Evolutionary conservation across 2,888 invertebrate genomes (phyloP), one percentile per base, ranked within the genome.

Genomic region (Tholera decimalis): DNA sequence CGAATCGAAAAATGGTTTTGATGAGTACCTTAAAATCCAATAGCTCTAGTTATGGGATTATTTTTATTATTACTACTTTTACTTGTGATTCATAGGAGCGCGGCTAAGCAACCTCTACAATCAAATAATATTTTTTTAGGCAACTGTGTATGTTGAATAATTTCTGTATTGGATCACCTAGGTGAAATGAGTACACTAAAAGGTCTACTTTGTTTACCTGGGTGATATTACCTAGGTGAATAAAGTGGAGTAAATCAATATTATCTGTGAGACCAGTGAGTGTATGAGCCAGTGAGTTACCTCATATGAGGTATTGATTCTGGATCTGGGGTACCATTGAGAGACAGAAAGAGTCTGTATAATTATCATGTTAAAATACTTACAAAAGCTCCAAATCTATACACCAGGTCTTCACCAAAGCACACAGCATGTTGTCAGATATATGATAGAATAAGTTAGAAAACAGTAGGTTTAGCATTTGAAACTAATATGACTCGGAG

Each of bases 381-480:
- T 54, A 62, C 30, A 5, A 33, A 30, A 41, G 30, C 41, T 35
- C 15, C 11, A 11, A 18, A 33, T 24, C 11, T 24, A 24, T 13
- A 39, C 37, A 24, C 68, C 68, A 68, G 55, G 18, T 30, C 67
- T 61, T 61, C 67, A 28, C 22, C 55, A 37, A 54, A 62, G 7
- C 18, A 53, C n/a, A n/a, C n/a, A n/a, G n/a, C n/a, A n/a, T n/a
- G n/a, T n/a, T n/a, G n/a, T n/a, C n/a, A n/a, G n/a, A n/a, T n/a
- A n/a, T n/a, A n/a, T n/a, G n/a, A n/a, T n/a, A n/a, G n/a, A n/a
- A n/a, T 18, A 3, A 18, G 30, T 30, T 24, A 15, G 39, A 2
- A n/a, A 37, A 61, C 15, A 20, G 26, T n/a, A 37, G 54, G 11
- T 28, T 56, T 30, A 11, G 30, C 11, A 9, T 11, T 9, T 30